These are phyloP conservation scores for Sakesphorus luctuosus DNA, from an alignment of 2,113 vertebrate species.

Conservation along the genomic window DNA sequence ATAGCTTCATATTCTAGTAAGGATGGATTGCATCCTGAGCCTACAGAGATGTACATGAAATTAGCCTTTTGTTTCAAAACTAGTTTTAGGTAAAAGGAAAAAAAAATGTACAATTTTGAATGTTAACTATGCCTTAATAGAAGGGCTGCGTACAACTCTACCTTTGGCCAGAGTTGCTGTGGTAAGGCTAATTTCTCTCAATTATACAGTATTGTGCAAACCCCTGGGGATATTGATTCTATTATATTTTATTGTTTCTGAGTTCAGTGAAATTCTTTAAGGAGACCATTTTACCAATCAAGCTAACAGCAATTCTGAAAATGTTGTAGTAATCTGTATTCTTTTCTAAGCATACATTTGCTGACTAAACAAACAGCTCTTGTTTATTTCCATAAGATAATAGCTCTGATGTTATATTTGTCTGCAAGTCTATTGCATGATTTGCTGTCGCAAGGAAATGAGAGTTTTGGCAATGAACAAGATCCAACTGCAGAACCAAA, in stretches of 20 bases:
- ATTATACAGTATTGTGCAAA: constrained; percentile 29
- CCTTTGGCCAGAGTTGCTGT: constrained; percentile 14
- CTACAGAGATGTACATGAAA: not conserved
- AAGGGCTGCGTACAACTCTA: not conserved
- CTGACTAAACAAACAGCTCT: constrained; percentile 55
- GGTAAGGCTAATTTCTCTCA: constrained; percentile 13
- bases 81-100: not conserved
- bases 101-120: constrained; percentile 13
- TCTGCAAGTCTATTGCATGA: not conserved
- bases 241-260: constrained; percentile 45
- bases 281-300: constrained; percentile 37
- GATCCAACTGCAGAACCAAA: constrained; percentile 8
- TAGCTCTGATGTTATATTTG: not conserved
- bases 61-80: not conserved
- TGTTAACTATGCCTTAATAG: not conserved
- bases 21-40: not conserved
- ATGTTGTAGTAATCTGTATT: constrained; percentile 2
- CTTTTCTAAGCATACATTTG: constrained; percentile 64
- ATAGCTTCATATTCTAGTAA: not conserved
- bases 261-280: constrained; percentile 33
- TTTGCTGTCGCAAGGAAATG: constrained; percentile 18
- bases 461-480: constrained; percentile 11
- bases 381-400: constrained; percentile 55
- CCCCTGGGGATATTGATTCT: constrained; percentile 7
- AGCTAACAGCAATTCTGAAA: constrained; percentile 34